Percentiles rank a stretch among this genome's conserved stretches.
Evolutionary conservation across 2,888 invertebrate species (phyloP).

Genomic region (Zeuzera pyrina): DNA sequence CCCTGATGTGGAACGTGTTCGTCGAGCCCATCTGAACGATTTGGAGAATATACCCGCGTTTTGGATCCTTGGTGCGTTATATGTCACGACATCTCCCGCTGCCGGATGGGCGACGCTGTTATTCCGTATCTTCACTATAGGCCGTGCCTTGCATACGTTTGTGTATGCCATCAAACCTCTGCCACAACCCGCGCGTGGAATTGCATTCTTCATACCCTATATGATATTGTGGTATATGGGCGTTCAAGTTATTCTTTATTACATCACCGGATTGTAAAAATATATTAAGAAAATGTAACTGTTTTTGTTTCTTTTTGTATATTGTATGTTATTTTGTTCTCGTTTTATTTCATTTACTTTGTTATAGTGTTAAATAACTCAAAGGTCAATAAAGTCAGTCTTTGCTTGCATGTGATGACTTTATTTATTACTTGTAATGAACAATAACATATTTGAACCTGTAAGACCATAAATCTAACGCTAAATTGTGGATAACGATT

Average conservation of each 20-base stretch:
- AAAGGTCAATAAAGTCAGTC: too few species aligned
- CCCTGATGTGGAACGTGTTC: conserved; percentile 40
- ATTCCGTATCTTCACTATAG: conserved; percentile 66
- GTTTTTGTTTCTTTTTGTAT: too few species aligned
- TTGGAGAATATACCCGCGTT: conserved; percentile 81
- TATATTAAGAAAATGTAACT: too few species aligned
- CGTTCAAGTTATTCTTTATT: conserved; percentile 36
- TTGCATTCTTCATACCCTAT: conserved; percentile 40
- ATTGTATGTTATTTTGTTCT: too few species aligned
- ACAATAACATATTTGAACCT: too few species aligned
- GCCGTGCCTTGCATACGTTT: conserved; percentile 75
- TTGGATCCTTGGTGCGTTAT: conserved; percentile 73
- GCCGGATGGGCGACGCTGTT: conserved; percentile 41
- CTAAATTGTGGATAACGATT: too few species aligned
- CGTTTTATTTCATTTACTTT: too few species aligned
- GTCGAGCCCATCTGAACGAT: conserved; percentile 79
- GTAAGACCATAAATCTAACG: too few species aligned
- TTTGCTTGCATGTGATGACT: too few species aligned
- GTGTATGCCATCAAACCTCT: conserved; percentile 76
- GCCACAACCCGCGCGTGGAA: conserved; percentile 68
- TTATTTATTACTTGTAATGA: too few species aligned
- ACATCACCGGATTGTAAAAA: conserved; percentile 13
- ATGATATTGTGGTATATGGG: conserved; percentile 47
- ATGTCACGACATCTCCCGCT: conserved; percentile 73
- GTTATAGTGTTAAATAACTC: too few species aligned